These are phyloP conservation scores for Nomia melanderi DNA, from an alignment of 1,140 invertebrate species.

Conservation along the genomic window DNA sequence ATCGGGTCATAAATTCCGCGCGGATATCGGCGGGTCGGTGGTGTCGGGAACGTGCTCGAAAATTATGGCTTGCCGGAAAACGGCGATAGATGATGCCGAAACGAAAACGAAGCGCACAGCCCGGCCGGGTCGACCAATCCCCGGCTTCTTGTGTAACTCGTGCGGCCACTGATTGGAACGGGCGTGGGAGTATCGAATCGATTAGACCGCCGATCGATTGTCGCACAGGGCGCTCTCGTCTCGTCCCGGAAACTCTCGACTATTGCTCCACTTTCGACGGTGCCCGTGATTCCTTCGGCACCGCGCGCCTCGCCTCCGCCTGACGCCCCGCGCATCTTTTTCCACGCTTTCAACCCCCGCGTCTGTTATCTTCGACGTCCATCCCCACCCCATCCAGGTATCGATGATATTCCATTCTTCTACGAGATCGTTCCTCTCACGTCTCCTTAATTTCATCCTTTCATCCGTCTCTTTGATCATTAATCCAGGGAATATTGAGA, in stretches of 20 bases:
- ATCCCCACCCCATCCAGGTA: too few species aligned
- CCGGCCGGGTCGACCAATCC: slow-evolving; percentile 52
- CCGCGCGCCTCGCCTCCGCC: slow-evolving; percentile 1
- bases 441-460: neutral
- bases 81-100: slow-evolving; percentile 57
- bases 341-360: neutral
- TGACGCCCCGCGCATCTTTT: neutral
- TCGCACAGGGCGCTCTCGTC: slow-evolving; percentile 26
- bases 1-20: slow-evolving; percentile 54
- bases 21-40: slow-evolving; percentile 30
- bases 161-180: slow-evolving; percentile 51
- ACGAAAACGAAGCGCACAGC: slow-evolving; percentile 51
- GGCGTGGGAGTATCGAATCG: slow-evolving; percentile 65
- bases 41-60: slow-evolving; percentile 30
- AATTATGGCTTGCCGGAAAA: slow-evolving; percentile 60
- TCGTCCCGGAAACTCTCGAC: slow-evolving; percentile 49
- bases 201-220: slow-evolving; percentile 58
- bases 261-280: slow-evolving; percentile 56
- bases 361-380: neutral
- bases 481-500: neutral
- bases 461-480: neutral
- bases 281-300: slow-evolving; percentile 41
- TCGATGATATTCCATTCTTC: neutral
- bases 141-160: slow-evolving; percentile 45
- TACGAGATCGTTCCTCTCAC: neutral